Evolutionary conservation across 2,113 vertebrate genomes (phyloP).

Genomic region (Columba janthina): DNA sequence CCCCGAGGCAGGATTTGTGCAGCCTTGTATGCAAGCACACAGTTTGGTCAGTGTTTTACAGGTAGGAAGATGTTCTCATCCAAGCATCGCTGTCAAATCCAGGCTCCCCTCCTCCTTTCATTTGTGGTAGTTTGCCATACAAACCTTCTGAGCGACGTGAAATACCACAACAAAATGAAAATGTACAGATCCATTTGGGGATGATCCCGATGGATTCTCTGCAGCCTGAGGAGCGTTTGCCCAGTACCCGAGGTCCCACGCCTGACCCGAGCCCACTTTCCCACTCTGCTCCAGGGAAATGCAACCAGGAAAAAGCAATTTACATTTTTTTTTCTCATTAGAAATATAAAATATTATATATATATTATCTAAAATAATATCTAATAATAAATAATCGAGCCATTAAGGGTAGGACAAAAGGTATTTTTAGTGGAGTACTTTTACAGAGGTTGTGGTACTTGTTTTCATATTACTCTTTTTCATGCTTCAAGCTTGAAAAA

Average conservation of each 20-base stretch:
- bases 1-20: not conserved
- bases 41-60: not conserved
- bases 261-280: not conserved
- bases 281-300: not conserved
- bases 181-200: not conserved
- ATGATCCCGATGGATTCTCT: not conserved
- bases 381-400: not conserved
- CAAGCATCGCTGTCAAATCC: not conserved
- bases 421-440: not conserved
- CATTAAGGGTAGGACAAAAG: not conserved
- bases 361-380: no score
- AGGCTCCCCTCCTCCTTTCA: not conserved
- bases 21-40: not conserved
- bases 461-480: not conserved
- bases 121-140: not conserved
- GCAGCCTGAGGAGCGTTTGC: not conserved
- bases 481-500: not conserved
- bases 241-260: accelerated
- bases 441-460: not conserved
- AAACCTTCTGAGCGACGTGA: not conserved
- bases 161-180: not conserved
- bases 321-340: not conserved
- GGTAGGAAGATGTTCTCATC: not conserved
- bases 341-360: not conserved
- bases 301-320: not conserved